Evolutionary conservation across 2,113 vertebrate genomes (phyloP).

Genomic region (Phoenicopterus ruber): DNA sequence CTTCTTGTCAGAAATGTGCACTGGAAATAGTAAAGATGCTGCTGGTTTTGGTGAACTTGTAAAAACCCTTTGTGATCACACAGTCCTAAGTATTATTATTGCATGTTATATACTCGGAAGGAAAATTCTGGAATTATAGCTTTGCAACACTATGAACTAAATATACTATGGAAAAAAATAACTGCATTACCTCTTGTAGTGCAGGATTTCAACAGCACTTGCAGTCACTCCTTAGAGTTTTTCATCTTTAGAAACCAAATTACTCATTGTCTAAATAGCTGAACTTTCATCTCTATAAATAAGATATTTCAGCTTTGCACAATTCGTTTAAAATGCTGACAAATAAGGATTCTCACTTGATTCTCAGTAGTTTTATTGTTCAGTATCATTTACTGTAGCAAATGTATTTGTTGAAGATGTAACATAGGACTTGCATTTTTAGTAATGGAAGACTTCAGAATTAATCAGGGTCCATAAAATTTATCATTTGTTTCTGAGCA

Average conservation of each 20-base stretch:
- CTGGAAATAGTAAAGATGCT: neutral
- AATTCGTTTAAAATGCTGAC: constrained; percentile 64
- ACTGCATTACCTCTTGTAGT: constrained; percentile 46
- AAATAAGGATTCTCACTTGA: constrained; percentile 62
- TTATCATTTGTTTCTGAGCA: neutral
- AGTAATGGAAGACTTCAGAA: constrained; percentile 17
- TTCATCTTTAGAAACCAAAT: constrained; percentile 68
- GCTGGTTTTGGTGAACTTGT: neutral
- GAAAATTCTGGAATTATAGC: constrained; percentile 39
- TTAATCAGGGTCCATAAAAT: neutral
- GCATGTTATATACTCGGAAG: neutral
- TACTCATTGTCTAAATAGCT: constrained; percentile 72
- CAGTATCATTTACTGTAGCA: constrained; percentile 45
- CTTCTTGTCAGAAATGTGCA: neutral
- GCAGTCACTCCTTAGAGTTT: constrained; percentile 62
- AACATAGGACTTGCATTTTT: constrained; percentile 38
- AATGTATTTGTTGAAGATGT: constrained; percentile 44
- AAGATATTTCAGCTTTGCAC: constrained; percentile 65
- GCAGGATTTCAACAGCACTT: constrained; percentile 53
- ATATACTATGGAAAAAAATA: constrained; percentile 57
- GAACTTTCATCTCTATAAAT: constrained; percentile 73
- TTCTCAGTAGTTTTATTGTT: constrained; percentile 60
- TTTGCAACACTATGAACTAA: constrained; percentile 27
- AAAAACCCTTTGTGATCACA: constrained; percentile 18
- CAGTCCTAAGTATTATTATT: neutral